A percentile compares a stretch with the other conserved stretches of the same genome.
These are phyloP conservation scores for Sycophila sp. DNA, from an alignment of 1,140 invertebrate genomes.

Conservation along the genomic window DNA sequence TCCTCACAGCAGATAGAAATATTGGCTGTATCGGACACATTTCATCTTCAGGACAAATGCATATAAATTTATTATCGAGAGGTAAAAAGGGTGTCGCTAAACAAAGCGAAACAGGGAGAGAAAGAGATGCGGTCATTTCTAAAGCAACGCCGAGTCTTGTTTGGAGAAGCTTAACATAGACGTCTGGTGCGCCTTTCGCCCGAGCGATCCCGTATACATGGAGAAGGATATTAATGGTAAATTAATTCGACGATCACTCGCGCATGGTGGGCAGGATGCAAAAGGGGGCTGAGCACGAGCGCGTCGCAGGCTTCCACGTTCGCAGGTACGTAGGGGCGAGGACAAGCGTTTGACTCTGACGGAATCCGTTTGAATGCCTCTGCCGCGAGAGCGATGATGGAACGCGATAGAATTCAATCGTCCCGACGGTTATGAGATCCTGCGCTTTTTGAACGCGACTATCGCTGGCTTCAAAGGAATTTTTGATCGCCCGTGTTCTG, in stretches of 20 bases:
- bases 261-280: neutral
- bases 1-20: neutral
- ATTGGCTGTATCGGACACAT: too few species aligned
- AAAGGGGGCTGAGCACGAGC: neutral
- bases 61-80: neutral
- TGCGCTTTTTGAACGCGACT: slow-evolving; percentile 6
- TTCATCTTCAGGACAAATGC: too few species aligned
- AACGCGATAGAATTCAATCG: slow-evolving; percentile 30
- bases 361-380: slow-evolving; percentile 25
- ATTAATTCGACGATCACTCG: slow-evolving; percentile 63
- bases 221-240: slow-evolving; percentile 62
- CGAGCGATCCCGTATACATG: slow-evolving; percentile 37
- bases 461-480: neutral
- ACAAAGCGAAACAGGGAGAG: slow-evolving; percentile 4
- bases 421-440: neutral
- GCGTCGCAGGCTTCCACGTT: slow-evolving; percentile 1
- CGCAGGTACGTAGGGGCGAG: neutral
- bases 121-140: slow-evolving; percentile 58
- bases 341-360: neutral
- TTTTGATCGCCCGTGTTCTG: too few species aligned
- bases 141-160: slow-evolving; percentile 59
- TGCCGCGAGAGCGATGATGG: slow-evolving; percentile 37
- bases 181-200: slow-evolving; percentile 57
- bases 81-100: neutral
- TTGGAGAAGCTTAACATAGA: slow-evolving; percentile 63